Base-by-base conservation (phyloP, 2,797 vertebrate genomes). In the Nyctibius grandis region DNA sequence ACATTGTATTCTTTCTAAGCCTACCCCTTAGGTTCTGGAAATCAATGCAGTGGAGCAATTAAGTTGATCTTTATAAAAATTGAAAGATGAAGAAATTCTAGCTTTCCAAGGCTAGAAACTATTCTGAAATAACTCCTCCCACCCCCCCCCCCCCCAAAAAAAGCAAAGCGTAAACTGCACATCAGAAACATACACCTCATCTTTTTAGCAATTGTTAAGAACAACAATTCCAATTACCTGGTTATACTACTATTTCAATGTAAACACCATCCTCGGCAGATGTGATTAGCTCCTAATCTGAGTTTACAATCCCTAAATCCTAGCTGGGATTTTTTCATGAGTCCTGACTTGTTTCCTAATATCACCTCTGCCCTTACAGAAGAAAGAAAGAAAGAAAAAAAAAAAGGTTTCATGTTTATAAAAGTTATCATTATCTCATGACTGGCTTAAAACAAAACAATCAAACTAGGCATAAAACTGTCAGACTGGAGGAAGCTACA, bases 111-210 rank as follows among this genome's bases (percentile, higher is more conserved):
- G 6, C 10, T 70, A 76, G 40, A 87, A 92, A 57, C 1, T 23
- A 44, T 20, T 23, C 28, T 5, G 12, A 59, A 80, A 57, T 22
- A 57, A n/a, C n/a, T n/a, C n/a, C n/a, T n/a, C n/a, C n/a, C 11
- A 12, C 5, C 8, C 11, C 12, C 5, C 8, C 2, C 5, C 5
- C n/a, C n/a, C n/a, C n/a, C n/a, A n/a, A 33, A 18, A 25, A 31
- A 57, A 36, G 76, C 40, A 6, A 2, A 56, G 3, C 34, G 25
- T 23, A 50, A 78, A 65, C 28, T 22, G 6, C 19, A 33, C 7
- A 57, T 29, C 9, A 65, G 22, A 88, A 79, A 68, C 21, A 67
- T 28, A 34, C 2, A 77, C 11, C 2, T 83, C 10, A n/a, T n/a
- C 33, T 44, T 82, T 73, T 69, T 42, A 40, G 63, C 7, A 59